Base-by-base conservation (phyloP, 1,140 invertebrate genomes). In the Antheraea pernyi region DNA sequence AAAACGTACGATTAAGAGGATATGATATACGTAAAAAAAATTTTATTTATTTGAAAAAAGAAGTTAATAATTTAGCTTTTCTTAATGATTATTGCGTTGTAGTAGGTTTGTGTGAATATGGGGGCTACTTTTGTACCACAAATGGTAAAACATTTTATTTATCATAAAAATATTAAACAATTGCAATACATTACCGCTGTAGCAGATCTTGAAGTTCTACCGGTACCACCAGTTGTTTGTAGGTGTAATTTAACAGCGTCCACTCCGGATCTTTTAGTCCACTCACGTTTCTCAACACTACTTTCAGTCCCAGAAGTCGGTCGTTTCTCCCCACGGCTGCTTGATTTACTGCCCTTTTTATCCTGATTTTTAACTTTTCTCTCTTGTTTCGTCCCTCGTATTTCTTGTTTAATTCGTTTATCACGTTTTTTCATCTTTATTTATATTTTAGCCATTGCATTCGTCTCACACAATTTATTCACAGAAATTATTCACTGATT, bases 171-270 rank as follows among this genome's bases (percentile, higher is more conserved):
- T 53, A 53, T 16, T 53, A n/a, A 53, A 53, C 6, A 0, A 16
- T 53, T 53, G 46, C 13, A 58, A 22, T 19, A 53, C 42, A 19
- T 82, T 86, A 92, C 90, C 76, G 90, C 67, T 62, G 87, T 89
- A 10, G 90, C 90, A 46, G 90, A 92, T 61, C 90, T 80, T 10
- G 90, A 92, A 9, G 84, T 81, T 65, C 90, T 82, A 19, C 90
- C 90, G 7, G 83, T 89, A 46, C 80, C 76, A 18, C 89, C 89
- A 4, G 88, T 90, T 36, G 73, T 71, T 67, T 89, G 59, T 46
- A 92, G 74, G 70, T 92, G 86, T 22, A 92, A 71, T 59, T 90
- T 91, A 7, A 92, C 90, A n/a, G 90, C 90, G 7, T 89, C 88
- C 42, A 91, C 68, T 3, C 90, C 90, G 0, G 90, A 91, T 36